Percentiles rank a stretch among this genome's conserved stretches.
Conservation (phyloP, 2,113 vertebrate species). For the Barbus barbus region DNA sequence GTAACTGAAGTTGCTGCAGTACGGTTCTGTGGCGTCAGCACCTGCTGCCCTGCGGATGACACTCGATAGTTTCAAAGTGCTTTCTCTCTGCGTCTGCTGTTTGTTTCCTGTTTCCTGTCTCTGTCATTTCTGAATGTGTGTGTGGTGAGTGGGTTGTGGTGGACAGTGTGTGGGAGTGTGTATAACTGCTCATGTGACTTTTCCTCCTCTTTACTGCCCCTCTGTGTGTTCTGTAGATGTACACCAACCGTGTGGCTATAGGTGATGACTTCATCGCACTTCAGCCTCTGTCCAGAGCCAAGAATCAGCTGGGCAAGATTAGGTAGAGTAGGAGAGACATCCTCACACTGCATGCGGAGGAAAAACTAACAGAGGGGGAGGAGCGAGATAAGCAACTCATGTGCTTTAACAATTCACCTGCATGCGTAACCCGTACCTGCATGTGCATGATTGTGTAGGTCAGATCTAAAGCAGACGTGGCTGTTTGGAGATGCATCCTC, state of each 20-base stretch:
- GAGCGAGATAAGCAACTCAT: no score
- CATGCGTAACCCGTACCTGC: conserved; percentile 16
- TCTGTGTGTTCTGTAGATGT: conserved; percentile 88
- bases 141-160: background rate
- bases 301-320: conserved; percentile 99
- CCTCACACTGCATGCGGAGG: conserved; percentile 51
- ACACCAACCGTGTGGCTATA: conserved; percentile 95
- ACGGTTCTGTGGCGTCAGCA: conserved; percentile 6
- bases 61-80: background rate
- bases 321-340: conserved; percentile 91
- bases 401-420: conserved; percentile 36
- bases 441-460: conserved; percentile 24
- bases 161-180: conserved; percentile 15
- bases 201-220: conserved; percentile 72
- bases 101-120: conserved; percentile 39
- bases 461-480: background rate
- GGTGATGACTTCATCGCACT: conserved; percentile 99
- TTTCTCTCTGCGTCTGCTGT: conserved; percentile 3
- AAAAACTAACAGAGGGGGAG: no score
- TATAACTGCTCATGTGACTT: conserved; percentile 31
- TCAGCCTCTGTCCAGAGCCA: conserved; percentile 98
- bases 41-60: background rate
- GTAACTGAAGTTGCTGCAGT: background rate
- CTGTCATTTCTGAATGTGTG: background rate
- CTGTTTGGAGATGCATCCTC: no score